Base-by-base conservation (phyloP, 2,888 invertebrate genomes). In the Sturmia bella region DNA sequence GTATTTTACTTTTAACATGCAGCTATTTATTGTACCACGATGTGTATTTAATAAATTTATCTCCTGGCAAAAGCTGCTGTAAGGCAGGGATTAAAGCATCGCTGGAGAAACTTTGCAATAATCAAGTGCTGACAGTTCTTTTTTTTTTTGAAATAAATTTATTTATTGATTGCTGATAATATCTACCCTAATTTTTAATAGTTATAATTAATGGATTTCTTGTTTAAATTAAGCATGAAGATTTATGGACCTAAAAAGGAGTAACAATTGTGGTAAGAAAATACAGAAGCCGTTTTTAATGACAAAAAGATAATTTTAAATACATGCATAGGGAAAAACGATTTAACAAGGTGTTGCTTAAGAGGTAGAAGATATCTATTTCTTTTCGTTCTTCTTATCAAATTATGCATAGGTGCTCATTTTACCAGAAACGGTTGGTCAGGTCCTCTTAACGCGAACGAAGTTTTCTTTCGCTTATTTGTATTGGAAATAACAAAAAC, bases 181-280 rank as follows among this genome's bases (percentile, higher is more conserved):
- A 63, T 63, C 63, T 32, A 45, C 63, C 41, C 63, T 54, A 73
- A 63, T 63, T 73, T 63, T 48, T 24, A 54, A 43, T 32, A 21
- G 19, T 69, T 72, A 72, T 72, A 72, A 72, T 72, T 72, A 72
- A 72, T 72, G 72, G 61, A 5, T 32, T 72, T 52, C 61, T 63
- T 41, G 52, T 72, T 61, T 50, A 72, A 72, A 63, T 72, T 63
- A 52, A 72, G 32, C 72, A 63, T 63, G 41, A 43, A 61, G 61
- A 72, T 72, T 41, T 72, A 37, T 72, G n/a, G 12, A 4, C 50
- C 19, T 52, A 15, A 1, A 52, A 39, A 37, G 1, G 12, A 13
- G 43, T 19, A 27, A 54, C 27, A 41, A 52, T 41, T 15, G n/a
- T 15, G 41, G 19, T 24, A 12, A 13, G 6, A 0, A 21, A 39